A percentile compares a stretch with the other conserved stretches of the same genome.
Conservation (phyloP, 2,113 vertebrate species). For the Megaptera novaeangliae region DNA sequence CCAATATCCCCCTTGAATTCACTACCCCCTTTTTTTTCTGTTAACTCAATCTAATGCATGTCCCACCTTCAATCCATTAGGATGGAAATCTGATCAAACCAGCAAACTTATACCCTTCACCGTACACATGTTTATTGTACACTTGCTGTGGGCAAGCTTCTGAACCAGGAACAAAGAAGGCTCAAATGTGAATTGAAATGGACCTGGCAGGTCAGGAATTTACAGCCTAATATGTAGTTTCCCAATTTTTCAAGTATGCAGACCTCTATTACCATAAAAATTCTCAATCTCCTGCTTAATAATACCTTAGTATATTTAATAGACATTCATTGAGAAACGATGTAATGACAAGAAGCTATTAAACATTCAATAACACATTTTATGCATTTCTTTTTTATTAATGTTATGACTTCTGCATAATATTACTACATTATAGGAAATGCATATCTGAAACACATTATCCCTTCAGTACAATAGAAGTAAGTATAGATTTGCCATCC, state of each 20-base stretch:
- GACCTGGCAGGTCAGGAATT: neutral
- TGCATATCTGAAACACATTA: neutral
- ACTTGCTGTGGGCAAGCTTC: neutral
- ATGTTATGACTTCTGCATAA: neutral
- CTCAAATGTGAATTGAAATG: neutral
- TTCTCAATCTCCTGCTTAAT: neutral
- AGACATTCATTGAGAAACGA: conserved; percentile 19
- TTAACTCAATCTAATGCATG: neutral
- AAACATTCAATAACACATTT: neutral
- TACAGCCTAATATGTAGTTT: neutral
- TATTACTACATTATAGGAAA: neutral
- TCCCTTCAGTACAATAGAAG: neutral
- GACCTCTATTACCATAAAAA: neutral
- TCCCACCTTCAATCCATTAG: neutral
- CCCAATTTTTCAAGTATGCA: neutral
- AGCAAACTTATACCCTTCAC: neutral
- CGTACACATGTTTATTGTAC: neutral
- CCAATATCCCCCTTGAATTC: neutral
- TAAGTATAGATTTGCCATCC: neutral
- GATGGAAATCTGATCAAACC: neutral
- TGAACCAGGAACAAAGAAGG: neutral
- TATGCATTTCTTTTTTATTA: neutral
- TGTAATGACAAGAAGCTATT: neutral
- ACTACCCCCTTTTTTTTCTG: neutral
- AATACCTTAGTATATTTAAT: neutral